phyloP scores from a whole-genome alignment of 2,113 vertebrate species.

The Phyllostomus hastatus region DNA sequence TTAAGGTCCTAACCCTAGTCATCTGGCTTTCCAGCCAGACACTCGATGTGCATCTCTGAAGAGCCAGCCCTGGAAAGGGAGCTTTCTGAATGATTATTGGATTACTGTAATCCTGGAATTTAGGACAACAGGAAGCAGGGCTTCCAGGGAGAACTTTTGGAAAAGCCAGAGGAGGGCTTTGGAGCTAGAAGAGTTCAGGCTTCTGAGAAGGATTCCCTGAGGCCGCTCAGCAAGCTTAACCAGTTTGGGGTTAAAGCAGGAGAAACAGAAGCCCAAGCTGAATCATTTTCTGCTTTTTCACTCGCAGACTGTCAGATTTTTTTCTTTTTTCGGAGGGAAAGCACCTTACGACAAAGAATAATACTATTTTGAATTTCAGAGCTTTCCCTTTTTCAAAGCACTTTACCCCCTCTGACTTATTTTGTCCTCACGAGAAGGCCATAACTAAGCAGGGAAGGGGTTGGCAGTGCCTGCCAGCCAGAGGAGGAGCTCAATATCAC shows the following conservation, averaged over 20 bases:
- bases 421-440: slow-evolving; percentile 22
- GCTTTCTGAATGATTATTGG: background rate
- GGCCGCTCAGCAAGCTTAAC: background rate
- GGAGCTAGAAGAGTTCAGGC: background rate
- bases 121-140: background rate
- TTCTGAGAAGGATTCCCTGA: background rate
- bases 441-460: background rate
- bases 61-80: background rate
- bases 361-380: slow-evolving; percentile 74
- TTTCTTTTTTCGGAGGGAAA: slow-evolving; percentile 67
- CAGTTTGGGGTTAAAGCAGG: background rate
- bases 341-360: slow-evolving; percentile 70
- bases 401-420: slow-evolving; percentile 29
- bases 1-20: background rate
- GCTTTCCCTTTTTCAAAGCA: slow-evolving; percentile 72
- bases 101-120: background rate
- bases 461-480: background rate
- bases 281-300: slow-evolving; percentile 71
- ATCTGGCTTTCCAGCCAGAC: fast-evolving
- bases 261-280: slow-evolving; percentile 54
- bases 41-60: background rate
- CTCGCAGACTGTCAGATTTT: slow-evolving; percentile 54
- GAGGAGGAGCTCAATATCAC: background rate
- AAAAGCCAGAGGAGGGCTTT: background rate
- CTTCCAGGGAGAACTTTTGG: background rate